Evolutionary conservation across 2,797 vertebrate species (phyloP).

Genomic region (Aphelocoma californica): DNA sequence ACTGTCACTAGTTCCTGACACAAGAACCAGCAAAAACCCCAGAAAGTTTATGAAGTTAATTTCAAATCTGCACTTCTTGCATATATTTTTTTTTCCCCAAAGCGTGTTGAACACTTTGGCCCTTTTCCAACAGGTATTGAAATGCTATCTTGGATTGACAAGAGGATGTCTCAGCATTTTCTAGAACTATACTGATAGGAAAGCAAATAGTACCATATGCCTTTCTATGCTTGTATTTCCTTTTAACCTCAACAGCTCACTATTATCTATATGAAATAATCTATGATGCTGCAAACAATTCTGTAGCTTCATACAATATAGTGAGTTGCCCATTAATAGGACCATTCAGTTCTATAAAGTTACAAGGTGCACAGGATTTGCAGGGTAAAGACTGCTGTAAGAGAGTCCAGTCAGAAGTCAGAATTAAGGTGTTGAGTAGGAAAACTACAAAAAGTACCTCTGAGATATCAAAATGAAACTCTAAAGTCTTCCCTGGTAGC

Average conservation of each 20-base stretch:
- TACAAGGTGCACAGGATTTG: neutral
- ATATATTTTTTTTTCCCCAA: neutral
- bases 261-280: neutral
- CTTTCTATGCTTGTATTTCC: neutral
- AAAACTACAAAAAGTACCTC: conserved; percentile 79
- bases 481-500: conserved; percentile 94
- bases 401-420: neutral
- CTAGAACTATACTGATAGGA: neutral
- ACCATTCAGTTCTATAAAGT: neutral
- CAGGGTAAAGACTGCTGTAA: neutral
- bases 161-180: neutral
- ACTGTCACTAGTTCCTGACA: neutral
- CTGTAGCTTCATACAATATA: neutral
- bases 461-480: conserved; percentile 98
- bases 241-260: neutral
- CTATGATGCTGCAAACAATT: neutral
- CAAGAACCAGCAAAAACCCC: neutral
- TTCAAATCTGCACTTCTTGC: neutral
- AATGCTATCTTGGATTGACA: neutral
- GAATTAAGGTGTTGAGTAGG: neutral
- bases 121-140: neutral
- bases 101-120: neutral
- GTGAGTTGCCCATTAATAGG: neutral
- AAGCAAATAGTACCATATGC: neutral
- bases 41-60: neutral